phyloP scores from a whole-genome alignment of 1,140 invertebrate species.

The Rhyacophila brunnea region DNA sequence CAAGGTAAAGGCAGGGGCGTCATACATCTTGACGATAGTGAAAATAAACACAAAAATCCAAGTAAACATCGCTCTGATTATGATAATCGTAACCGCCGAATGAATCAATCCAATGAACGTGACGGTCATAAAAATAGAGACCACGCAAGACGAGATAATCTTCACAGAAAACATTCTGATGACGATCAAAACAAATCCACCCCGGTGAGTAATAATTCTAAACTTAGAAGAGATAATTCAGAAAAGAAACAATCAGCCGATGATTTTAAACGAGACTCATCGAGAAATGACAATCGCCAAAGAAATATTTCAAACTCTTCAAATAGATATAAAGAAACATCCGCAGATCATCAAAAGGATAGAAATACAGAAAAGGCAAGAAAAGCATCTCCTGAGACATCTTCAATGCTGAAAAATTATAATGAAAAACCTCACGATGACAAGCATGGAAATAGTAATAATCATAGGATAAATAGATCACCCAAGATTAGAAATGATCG shows the following conservation, averaged over 20 bases:
- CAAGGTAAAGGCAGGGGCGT: slow-evolving; percentile 78
- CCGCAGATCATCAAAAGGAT: neutral
- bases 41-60: neutral
- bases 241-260: too few relatives aligned
- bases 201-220: neutral
- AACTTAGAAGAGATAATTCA: neutral
- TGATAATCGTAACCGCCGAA: neutral
- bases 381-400: neutral
- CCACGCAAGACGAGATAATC: neutral
- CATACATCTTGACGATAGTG: slow-evolving; percentile 44
- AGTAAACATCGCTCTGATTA: slow-evolving; percentile 1
- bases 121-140: neutral
- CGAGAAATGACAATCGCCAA: neutral
- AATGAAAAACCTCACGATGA: too few relatives aligned
- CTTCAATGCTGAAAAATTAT: neutral
- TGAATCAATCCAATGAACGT: slow-evolving; percentile 5
- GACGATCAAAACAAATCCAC: too few relatives aligned
- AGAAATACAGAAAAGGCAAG: neutral
- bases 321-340: neutral
- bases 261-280: neutral
- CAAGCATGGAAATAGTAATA: too few relatives aligned
- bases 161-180: neutral
- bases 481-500: too few relatives aligned
- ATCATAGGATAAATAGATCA: too few relatives aligned
- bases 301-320: too few relatives aligned